Evolutionary conservation across 2,888 invertebrate genomes (phyloP).

Genomic region (Sisyra terminalis): DNA sequence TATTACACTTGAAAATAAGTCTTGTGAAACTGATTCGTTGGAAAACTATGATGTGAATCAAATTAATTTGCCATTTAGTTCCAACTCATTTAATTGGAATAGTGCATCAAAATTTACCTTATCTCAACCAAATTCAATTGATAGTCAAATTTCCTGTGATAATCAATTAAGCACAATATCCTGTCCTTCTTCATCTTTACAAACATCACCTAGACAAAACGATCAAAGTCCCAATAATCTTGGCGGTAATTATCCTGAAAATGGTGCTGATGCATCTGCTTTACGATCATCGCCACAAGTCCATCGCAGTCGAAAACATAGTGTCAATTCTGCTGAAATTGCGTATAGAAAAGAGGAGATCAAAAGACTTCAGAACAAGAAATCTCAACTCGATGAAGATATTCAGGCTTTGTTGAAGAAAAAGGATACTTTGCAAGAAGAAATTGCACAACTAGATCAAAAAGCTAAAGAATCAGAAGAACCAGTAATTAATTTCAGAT

Average conservation of each 20-base stretch:
- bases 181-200: neutral
- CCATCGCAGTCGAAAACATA: slow-evolving; percentile 6
- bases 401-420: slow-evolving; percentile 24
- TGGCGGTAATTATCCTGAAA: too few species aligned
- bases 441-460: slow-evolving; percentile 27
- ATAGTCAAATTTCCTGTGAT: slow-evolving; percentile 3
- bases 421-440: slow-evolving; percentile 28
- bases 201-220: too few species aligned
- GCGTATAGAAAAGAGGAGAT: slow-evolving; percentile 9
- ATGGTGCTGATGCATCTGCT: too few species aligned
- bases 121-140: neutral
- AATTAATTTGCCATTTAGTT: neutral
- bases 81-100: too few species aligned
- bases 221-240: too few species aligned
- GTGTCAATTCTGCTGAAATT: slow-evolving; percentile 2
- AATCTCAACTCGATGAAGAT: slow-evolving; percentile 23
- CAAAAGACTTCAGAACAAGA: slow-evolving; percentile 8
- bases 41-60: neutral
- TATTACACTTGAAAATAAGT: slow-evolving; percentile 7
- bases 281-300: neutral
- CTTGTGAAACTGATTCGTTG: neutral
- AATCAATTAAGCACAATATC: neutral
- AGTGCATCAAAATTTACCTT: neutral
- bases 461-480: slow-evolving; percentile 14
- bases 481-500: slow-evolving; percentile 5